Evolutionary conservation across 2,888 invertebrate species (phyloP).

Genomic region (Stomorhina lunata): DNA sequence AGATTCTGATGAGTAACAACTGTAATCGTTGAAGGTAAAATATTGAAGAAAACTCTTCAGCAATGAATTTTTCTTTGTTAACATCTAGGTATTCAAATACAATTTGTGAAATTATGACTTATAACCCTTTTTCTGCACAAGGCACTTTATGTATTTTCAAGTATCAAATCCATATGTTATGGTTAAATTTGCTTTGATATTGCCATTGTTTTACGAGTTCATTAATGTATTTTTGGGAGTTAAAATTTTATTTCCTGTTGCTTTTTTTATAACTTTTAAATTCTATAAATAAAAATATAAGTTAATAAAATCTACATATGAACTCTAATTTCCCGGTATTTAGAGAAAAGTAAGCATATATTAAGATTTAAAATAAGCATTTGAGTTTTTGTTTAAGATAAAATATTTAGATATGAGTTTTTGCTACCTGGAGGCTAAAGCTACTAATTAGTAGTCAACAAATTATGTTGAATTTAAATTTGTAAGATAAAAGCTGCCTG

Average conservation of each 20-base stretch:
- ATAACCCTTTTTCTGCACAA: too few species aligned
- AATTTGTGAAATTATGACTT: too few species aligned
- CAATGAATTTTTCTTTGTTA: too few species aligned
- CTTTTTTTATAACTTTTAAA: slow-evolving; percentile 31
- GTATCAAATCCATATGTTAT: slow-evolving; percentile 42
- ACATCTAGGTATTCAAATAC: too few species aligned
- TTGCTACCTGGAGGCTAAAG: background rate
- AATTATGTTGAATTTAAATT: too few species aligned
- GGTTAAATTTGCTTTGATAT: background rate
- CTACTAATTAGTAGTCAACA: too few species aligned
- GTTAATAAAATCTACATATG: too few species aligned
- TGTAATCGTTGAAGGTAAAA: too few species aligned
- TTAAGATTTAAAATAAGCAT: background rate
- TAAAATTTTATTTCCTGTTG: slow-evolving; percentile 57
- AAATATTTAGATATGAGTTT: background rate
- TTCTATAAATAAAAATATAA: background rate
- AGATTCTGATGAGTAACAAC: too few species aligned
- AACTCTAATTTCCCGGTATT: background rate
- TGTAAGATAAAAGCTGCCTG: too few species aligned
- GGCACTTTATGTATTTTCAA: background rate
- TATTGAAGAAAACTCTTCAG: too few species aligned
- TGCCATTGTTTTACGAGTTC: background rate
- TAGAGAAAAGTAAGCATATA: slow-evolving; percentile 30
- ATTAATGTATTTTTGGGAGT: slow-evolving; percentile 5
- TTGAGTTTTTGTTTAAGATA: background rate